A percentile compares a stretch with the other conserved stretches of the same genome.
These are phyloP conservation scores for Drosophila percnosoma DNA, from an alignment of 2,888 invertebrate species.

Conservation along the genomic window DNA sequence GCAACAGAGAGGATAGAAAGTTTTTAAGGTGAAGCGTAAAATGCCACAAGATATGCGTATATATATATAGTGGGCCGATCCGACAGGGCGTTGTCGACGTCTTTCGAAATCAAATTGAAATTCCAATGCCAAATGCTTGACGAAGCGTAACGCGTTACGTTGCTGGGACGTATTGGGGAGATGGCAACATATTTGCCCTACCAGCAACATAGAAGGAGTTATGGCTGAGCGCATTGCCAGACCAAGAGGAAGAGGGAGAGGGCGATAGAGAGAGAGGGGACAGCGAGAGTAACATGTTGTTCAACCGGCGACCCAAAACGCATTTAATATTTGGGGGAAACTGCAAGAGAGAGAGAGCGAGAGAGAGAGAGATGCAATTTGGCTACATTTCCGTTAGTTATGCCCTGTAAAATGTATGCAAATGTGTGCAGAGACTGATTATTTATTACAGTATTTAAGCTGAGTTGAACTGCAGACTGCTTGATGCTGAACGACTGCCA, in stretches of 20 bases:
- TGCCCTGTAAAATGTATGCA: constrained; percentile 26
- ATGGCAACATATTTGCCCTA: constrained; percentile 17
- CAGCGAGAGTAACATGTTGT: constrained; percentile 29
- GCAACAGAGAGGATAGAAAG: not conserved
- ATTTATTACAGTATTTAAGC: not conserved
- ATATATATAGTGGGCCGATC: constrained; percentile 48
- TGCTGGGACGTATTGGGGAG: constrained; percentile 1
- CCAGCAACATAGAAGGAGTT: constrained; percentile 29
- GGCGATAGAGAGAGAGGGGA: not conserved
- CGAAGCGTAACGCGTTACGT: constrained; percentile 59
- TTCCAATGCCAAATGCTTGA: constrained; percentile 71
- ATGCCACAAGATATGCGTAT: constrained; percentile 35
- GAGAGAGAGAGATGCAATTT: not conserved
- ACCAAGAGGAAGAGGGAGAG: too few relatives aligned
- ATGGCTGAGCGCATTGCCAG: constrained; percentile 52
- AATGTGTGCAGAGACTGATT: not conserved
- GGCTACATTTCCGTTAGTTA: constrained; percentile 28
- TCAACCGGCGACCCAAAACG: constrained; percentile 41
- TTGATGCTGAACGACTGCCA: not conserved
- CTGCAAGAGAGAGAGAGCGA: not conserved
- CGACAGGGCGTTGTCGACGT: constrained; percentile 51
- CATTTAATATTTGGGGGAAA: constrained; percentile 18
- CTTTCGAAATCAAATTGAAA: constrained; percentile 59
- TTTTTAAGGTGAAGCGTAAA: constrained; percentile 13
- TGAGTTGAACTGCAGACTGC: not conserved